These are phyloP conservation scores for Colinus virginianus DNA, from an alignment of 2,113 vertebrate species.

Conservation along the genomic window DNA sequence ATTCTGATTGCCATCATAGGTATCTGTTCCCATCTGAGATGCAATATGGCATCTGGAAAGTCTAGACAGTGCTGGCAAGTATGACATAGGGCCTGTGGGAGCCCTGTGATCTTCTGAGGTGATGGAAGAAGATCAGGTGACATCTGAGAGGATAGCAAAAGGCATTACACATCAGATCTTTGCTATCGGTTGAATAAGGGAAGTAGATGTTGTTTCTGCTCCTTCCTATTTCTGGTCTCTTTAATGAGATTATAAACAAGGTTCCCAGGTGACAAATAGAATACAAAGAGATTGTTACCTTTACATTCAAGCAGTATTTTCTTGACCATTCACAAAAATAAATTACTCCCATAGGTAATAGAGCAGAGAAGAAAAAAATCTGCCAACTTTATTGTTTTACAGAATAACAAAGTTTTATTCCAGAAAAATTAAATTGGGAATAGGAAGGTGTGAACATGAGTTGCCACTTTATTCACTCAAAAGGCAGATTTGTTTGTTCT, in stretches of 20 bases:
- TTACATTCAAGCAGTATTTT: neutral
- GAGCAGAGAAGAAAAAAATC: neutral
- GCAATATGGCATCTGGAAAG: neutral
- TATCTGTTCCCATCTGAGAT: neutral
- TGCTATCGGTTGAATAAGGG: neutral
- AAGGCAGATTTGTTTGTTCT: neutral
- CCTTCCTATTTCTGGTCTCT: neutral
- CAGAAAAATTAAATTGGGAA: neutral
- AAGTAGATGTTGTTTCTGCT: neutral
- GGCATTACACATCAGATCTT: neutral
- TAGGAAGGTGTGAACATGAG: neutral
- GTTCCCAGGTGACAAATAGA: neutral
- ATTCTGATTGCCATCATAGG: fast-evolving
- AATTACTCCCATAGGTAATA: neutral
- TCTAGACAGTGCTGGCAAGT: neutral
- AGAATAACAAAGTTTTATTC: neutral
- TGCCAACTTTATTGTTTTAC: neutral
- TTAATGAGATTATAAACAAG: neutral
- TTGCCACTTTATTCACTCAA: neutral
- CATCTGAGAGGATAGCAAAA: neutral
- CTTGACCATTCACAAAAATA: neutral
- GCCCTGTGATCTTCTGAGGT: neutral
- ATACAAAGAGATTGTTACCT: neutral
- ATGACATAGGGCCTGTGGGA: neutral
- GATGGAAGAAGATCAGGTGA: neutral